phyloP scores from a whole-genome alignment of 2,113 vertebrate species.

The Bostrychus sinensis region DNA sequence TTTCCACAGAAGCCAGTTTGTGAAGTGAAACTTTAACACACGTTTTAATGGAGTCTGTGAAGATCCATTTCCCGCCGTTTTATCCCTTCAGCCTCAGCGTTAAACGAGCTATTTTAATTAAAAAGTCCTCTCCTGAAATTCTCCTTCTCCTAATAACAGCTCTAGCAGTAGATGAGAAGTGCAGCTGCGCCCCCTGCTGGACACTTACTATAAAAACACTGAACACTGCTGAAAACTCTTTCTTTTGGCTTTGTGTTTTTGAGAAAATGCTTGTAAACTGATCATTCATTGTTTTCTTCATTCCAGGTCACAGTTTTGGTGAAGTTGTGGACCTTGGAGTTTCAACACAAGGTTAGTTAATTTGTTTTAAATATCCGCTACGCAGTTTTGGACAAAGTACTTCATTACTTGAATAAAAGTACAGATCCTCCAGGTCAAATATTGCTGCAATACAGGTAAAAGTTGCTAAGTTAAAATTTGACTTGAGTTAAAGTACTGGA shows the following conservation, averaged over 20 bases:
- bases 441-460: too few species aligned
- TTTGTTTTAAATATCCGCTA: background rate
- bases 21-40: too few species aligned
- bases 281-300: background rate
- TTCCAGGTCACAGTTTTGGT: conserved; percentile 14
- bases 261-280: background rate
- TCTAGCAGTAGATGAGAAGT: background rate
- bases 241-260: too few species aligned
- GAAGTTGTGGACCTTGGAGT: background rate
- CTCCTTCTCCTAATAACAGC: background rate
- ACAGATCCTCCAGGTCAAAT: too few species aligned
- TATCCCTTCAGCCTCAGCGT: background rate
- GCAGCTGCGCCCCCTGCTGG: conserved; percentile 31
- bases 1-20: too few species aligned
- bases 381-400: too few species aligned
- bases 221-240: too few species aligned
- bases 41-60: too few species aligned
- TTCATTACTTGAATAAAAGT: too few species aligned
- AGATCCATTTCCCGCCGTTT: background rate
- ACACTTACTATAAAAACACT: background rate
- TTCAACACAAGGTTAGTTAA: conserved; percentile 9
- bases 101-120: background rate
- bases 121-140: background rate
- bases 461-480: too few species aligned
- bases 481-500: too few species aligned